Evolutionary conservation across 23 tunicate genomes (phyloP).

Genomic region (Trididemnum miniatum): DNA sequence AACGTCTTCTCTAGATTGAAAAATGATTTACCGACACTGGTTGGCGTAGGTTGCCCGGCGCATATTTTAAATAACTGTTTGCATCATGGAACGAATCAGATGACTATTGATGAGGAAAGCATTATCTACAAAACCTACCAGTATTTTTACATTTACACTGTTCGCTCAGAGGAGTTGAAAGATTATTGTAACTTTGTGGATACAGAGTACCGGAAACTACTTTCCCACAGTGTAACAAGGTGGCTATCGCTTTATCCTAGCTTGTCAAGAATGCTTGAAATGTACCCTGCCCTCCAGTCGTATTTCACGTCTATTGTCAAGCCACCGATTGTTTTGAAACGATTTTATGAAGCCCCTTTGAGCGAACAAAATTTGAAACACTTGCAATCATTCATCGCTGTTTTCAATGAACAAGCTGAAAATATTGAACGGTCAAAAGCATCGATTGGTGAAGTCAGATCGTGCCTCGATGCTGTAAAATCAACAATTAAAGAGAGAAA

Average conservation of each 20-base stretch:
- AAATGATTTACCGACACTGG: no score
- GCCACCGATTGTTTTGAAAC: no score
- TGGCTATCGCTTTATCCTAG: no score
- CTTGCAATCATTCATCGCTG: no score
- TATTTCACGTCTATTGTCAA: slow-evolving; percentile 1
- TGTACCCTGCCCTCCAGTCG: no score
- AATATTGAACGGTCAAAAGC: slow-evolving; percentile 22
- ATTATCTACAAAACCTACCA: slow-evolving; percentile 25
- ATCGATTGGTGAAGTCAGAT: slow-evolving; percentile 16
- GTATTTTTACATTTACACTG: slow-evolving; percentile 12
- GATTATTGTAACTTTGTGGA: no score
- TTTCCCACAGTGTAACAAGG: no score
- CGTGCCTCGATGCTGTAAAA: slow-evolving; percentile 12
- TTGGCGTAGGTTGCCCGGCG: no score
- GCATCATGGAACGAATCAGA: slow-evolving; percentile 23
- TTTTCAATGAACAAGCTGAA: slow-evolving; percentile 4
- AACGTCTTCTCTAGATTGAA: no score
- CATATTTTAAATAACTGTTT: no score
- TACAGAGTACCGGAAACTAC: no score
- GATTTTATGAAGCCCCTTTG: slow-evolving; percentile 16
- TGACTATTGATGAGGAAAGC: slow-evolving; percentile 30
- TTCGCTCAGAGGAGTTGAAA: slow-evolving; percentile 25
- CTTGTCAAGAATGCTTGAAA: no score
- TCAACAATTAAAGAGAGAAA: slow-evolving; percentile 15
- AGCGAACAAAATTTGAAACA: neutral